A percentile compares a stretch with the other conserved stretches of the same genome.
phyloP scores from a whole-genome alignment of 2,888 invertebrate genomes.

The Aleiodes testaceus region DNA sequence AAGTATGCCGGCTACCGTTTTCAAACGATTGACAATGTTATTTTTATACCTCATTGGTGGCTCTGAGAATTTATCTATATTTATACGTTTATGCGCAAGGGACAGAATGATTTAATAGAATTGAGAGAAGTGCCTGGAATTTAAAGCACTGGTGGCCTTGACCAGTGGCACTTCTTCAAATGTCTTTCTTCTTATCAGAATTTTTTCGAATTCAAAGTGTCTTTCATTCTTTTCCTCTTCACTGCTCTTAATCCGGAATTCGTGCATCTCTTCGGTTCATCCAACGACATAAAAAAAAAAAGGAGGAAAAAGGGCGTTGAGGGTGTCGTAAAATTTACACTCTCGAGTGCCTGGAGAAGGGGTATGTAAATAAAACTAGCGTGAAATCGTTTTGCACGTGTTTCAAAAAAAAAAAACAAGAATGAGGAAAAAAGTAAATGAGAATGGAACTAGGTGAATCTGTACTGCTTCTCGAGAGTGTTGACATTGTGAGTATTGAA shows the following conservation, averaged over 20 bases:
- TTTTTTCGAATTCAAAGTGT: neutral
- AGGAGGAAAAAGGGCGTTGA: neutral
- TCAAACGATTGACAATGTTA: conserved; percentile 21
- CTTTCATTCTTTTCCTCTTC: neutral
- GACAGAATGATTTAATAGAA: neutral
- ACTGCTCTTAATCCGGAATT: neutral
- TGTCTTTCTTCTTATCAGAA: neutral
- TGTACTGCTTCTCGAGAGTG: too few relatives aligned
- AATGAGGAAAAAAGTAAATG: neutral
- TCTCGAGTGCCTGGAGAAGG: neutral
- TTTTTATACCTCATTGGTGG: conserved; percentile 10
- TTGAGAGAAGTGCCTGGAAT: conserved; percentile 13
- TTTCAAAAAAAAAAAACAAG: neutral
- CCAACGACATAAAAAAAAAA: conserved; percentile 6
- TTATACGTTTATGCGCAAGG: conserved; percentile 2
- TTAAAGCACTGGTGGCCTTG: conserved; percentile 2
- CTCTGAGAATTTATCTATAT: conserved; percentile 23
- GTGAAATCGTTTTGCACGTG: conserved; percentile 6
- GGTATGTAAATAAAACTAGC: conserved; percentile 17
- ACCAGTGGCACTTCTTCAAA: neutral
- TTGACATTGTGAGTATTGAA: too few relatives aligned
- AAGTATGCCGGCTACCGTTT: conserved; percentile 22
- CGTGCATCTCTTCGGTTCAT: conserved; percentile 2
- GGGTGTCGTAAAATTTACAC: conserved; percentile 26
- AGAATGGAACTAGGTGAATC: neutral